Conservation (phyloP, 2,888 invertebrate species). For the Congeria kusceri region DNA sequence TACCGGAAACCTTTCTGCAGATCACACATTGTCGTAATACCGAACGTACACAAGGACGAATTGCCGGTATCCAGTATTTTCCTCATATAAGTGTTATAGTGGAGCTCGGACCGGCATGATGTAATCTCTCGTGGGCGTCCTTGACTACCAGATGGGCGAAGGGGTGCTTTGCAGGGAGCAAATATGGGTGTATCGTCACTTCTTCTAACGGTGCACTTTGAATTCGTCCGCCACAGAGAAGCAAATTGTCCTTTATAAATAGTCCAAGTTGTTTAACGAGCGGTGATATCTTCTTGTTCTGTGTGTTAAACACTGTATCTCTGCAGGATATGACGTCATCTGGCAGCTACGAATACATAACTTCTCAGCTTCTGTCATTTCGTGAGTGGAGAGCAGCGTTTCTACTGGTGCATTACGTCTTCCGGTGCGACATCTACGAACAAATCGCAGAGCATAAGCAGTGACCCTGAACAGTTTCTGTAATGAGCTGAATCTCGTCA, state of each 20-base stretch:
- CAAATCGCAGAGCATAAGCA: conserved; percentile 23
- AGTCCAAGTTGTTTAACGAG: conserved; percentile 12
- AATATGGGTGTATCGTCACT: neutral
- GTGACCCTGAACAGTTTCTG: conserved; percentile 11
- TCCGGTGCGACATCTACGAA: conserved; percentile 11
- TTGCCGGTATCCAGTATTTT: conserved; percentile 24
- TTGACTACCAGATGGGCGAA: neutral
- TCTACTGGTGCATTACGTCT: too few relatives aligned
- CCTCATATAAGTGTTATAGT: conserved; percentile 7
- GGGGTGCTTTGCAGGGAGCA: neutral
- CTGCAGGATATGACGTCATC: neutral
- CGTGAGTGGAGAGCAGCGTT: too few relatives aligned
- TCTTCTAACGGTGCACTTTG: conserved; percentile 4
- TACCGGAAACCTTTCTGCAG: conserved; percentile 10
- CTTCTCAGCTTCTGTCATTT: neutral
- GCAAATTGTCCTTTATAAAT: neutral
- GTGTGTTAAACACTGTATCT: neutral
- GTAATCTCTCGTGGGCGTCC: conserved; percentile 12
- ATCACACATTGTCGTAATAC: conserved; percentile 14
- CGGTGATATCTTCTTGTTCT: neutral
- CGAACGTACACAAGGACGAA: conserved; percentile 9
- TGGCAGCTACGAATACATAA: neutral
- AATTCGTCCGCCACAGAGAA: conserved; percentile 24
- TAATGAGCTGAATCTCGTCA: conserved; percentile 15
- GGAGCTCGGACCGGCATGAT: neutral